phyloP scores from a whole-genome alignment of 1,140 invertebrate species.

The Episyrphus balteatus region DNA sequence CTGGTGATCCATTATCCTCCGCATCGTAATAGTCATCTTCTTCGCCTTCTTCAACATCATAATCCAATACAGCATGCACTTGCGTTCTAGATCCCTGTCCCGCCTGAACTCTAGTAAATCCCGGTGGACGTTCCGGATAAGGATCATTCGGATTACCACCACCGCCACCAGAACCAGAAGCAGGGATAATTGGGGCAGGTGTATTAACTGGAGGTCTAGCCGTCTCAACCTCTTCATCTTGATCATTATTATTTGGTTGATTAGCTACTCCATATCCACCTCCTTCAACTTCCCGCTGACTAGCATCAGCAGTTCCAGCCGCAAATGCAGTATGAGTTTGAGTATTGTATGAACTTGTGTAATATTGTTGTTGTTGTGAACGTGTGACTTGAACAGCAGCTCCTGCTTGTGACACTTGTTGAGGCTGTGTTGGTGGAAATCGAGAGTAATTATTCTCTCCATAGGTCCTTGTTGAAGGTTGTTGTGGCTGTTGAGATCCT shows the following conservation, averaged over 20 bases:
- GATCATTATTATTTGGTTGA: background rate
- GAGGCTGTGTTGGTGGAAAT: background rate
- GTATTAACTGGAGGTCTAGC: background rate
- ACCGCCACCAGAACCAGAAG: background rate
- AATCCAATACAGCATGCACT: constrained; percentile 34
- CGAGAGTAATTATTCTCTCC: constrained; percentile 2
- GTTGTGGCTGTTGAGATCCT: constrained; percentile 9
- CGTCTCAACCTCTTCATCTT: background rate
- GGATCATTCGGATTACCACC: constrained; percentile 11
- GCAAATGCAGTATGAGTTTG: constrained; percentile 14
- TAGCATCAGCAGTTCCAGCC: constrained; percentile 7
- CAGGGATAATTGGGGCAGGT: background rate
- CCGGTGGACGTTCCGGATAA: constrained; percentile 29
- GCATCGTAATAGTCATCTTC: constrained; percentile 26
- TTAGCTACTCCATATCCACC: background rate
- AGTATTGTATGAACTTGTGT: background rate
- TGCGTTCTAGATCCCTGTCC: constrained; percentile 32
- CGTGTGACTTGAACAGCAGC: constrained; percentile 10
- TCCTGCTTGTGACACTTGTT: background rate
- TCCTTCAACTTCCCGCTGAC: background rate
- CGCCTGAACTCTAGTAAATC: constrained; percentile 33
- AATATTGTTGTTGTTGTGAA: background rate
- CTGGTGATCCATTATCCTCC: constrained; percentile 12
- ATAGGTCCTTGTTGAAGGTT: constrained; percentile 3
- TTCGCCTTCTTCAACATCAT: constrained; percentile 34